phyloP scores from a whole-genome alignment of 2,113 vertebrate species.

The Ranitomeya variabilis region DNA sequence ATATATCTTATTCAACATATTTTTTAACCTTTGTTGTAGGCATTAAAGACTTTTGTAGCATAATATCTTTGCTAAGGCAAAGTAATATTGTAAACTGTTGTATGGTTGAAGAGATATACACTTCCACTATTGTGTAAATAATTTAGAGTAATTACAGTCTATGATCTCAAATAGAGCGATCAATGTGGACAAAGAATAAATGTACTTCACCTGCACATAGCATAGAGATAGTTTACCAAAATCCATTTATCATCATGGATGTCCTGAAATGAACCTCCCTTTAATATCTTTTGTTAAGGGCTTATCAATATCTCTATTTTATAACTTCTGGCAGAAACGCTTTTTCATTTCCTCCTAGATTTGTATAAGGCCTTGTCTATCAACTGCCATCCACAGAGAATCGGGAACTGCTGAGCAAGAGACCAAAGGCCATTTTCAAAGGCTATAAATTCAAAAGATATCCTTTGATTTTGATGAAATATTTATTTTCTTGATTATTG shows the following conservation, averaged over 20 bases:
- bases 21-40: no score
- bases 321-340: conserved; percentile 28
- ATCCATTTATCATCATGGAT: conserved; percentile 41
- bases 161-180: conserved; percentile 21
- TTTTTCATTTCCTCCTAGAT: conserved; percentile 47
- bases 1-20: no score
- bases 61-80: background rate
- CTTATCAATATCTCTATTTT: conserved; percentile 53
- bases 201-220: conserved; percentile 16
- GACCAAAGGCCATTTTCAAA: background rate
- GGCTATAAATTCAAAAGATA: conserved; percentile 1
- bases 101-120: background rate
- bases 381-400: conserved; percentile 18
- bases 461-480: conserved; percentile 2
- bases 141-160: conserved; percentile 27
- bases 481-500: background rate
- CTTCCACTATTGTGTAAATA: conserved; percentile 11
- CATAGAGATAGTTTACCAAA: conserved; percentile 24
- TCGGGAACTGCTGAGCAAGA: background rate
- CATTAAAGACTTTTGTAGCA: no score
- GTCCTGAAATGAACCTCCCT: conserved; percentile 46
- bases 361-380: conserved; percentile 52
- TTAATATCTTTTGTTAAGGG: conserved; percentile 52
- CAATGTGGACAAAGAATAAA: conserved; percentile 40
- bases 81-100: background rate